Evolutionary conservation across 2,888 invertebrate species (phyloP).

Genomic region (Altica lythri): DNA sequence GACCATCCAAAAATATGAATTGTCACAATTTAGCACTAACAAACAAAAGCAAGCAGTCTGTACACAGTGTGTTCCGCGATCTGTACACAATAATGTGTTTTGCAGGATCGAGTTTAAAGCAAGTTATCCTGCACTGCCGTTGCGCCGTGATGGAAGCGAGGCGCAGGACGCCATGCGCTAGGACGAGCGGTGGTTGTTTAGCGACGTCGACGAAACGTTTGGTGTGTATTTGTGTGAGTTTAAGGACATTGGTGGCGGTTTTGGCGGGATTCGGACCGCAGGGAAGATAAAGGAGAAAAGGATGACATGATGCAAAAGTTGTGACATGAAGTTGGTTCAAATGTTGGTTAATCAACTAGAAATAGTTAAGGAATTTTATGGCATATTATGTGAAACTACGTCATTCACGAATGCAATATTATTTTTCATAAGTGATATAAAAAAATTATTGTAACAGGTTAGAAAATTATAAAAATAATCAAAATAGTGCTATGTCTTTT

Average conservation of each 20-base stretch:
- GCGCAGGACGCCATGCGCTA: slow-evolving; percentile 48
- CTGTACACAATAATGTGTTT: slow-evolving; percentile 44
- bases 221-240: slow-evolving; percentile 5
- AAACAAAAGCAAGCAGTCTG: slow-evolving; percentile 39
- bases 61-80: slow-evolving; percentile 36
- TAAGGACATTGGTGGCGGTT: slow-evolving; percentile 14
- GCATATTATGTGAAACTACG: no score
- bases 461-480: no score
- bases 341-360: no score
- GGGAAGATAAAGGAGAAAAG: background rate
- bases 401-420: no score
- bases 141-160: slow-evolving; percentile 41
- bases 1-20: slow-evolving; percentile 7
- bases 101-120: slow-evolving; percentile 37
- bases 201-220: slow-evolving; percentile 1
- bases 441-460: no score
- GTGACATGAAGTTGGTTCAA: no score
- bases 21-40: slow-evolving; percentile 25
- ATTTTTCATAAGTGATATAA: no score
- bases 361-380: no score
- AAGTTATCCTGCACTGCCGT: slow-evolving; percentile 50
- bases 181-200: slow-evolving; percentile 11
- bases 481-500: no score
- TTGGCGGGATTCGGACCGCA: slow-evolving; percentile 13
- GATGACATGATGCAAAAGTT: background rate